phyloP scores from a whole-genome alignment of 2,113 vertebrate species.

The Ochotona curzoniae region DNA sequence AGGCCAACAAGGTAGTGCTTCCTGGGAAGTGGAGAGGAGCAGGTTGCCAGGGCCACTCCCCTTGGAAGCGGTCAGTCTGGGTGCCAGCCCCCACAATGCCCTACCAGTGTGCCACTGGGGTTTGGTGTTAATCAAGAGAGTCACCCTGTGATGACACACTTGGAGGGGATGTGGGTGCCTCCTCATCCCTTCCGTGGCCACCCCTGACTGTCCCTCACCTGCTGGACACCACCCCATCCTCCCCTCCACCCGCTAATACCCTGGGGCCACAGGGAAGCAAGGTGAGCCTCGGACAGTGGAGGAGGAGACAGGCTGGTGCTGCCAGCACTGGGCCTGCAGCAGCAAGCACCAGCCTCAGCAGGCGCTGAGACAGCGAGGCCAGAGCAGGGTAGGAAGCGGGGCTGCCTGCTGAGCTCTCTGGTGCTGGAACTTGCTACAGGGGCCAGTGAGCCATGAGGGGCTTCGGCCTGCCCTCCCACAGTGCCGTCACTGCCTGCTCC shows the following conservation, averaged over 20 bases:
- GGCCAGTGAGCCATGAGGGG: fast-evolving
- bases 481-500: not conserved
- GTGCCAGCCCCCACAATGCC: too few relatives aligned
- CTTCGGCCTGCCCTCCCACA: not conserved
- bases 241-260: not conserved
- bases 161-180: not conserved
- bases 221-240: too few relatives aligned
- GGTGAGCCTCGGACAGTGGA: too few relatives aligned
- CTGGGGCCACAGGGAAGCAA: not conserved
- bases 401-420: not conserved
- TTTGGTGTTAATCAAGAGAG: not conserved
- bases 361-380: too few relatives aligned
- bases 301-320: too few relatives aligned
- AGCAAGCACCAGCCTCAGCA: not conserved
- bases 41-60: not conserved
- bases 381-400: too few relatives aligned
- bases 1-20: too few relatives aligned
- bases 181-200: too few relatives aligned
- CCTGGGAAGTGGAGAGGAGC: too few relatives aligned
- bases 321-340: fast-evolving
- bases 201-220: too few relatives aligned
- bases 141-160: not conserved
- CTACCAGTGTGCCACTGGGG: too few relatives aligned
- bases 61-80: not conserved
- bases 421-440: not conserved